Percentiles rank a stretch among this genome's conserved stretches.
phyloP scores from a whole-genome alignment of 2,888 invertebrate species.

The Stegophylla sp. region DNA sequence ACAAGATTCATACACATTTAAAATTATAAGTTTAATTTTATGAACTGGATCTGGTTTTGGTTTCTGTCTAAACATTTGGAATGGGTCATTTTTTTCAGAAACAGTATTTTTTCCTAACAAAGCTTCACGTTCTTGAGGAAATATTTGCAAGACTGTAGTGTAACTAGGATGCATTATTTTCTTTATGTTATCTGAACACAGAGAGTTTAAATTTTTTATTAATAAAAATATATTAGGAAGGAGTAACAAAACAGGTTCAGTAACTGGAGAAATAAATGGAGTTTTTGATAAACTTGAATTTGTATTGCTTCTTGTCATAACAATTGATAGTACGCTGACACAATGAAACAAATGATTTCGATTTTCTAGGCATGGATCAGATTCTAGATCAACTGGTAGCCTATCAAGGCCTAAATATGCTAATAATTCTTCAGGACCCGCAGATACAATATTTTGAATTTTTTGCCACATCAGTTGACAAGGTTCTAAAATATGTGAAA shows the following conservation, averaged over 20 bases:
- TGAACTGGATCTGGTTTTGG: slow-evolving; percentile 69
- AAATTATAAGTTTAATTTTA: slow-evolving; percentile 84
- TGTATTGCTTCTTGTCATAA: slow-evolving; percentile 58
- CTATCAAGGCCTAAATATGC: slow-evolving; percentile 57
- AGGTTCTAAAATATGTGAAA: slow-evolving; percentile 69
- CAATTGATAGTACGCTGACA: slow-evolving; percentile 49
- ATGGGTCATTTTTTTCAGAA: slow-evolving; percentile 53
- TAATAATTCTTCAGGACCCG: slow-evolving; percentile 44
- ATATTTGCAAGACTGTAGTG: slow-evolving; percentile 55
- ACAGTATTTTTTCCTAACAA: slow-evolving; percentile 53
- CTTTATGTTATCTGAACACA: slow-evolving; percentile 75
- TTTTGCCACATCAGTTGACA: slow-evolving; percentile 59
- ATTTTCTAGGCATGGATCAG: slow-evolving; percentile 54
- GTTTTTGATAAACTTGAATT: slow-evolving; percentile 48
- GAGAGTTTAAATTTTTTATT: slow-evolving; percentile 79
- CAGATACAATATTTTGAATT: slow-evolving; percentile 37
- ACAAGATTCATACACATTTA: slow-evolving; percentile 80
- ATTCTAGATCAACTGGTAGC: slow-evolving; percentile 28
- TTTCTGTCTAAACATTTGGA: slow-evolving; percentile 48
- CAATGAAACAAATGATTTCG: slow-evolving; percentile 59
- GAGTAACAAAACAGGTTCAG: slow-evolving; percentile 80
- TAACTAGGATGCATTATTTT: slow-evolving; percentile 51
- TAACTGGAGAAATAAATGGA: slow-evolving; percentile 75
- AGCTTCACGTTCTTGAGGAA: slow-evolving; percentile 55
- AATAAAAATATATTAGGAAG: slow-evolving; percentile 81